A percentile compares a stretch with the other conserved stretches of the same genome.
phyloP scores from a whole-genome alignment of 2,797 vertebrate species.

The Pagetopsis macropterus region DNA sequence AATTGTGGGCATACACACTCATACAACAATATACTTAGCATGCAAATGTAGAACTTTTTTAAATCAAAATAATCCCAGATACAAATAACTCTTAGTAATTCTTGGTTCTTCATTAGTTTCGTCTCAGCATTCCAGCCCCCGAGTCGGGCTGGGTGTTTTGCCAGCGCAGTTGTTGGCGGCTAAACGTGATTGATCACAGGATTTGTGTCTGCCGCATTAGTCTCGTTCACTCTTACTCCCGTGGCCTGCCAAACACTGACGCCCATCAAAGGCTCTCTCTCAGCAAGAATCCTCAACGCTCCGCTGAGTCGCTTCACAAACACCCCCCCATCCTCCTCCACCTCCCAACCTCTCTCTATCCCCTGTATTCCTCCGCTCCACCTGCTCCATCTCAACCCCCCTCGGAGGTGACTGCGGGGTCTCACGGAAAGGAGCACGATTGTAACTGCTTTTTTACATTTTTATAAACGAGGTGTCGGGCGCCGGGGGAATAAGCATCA shows the following conservation, averaged over 20 bases:
- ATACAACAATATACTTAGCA: conserved; percentile 10
- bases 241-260: conserved; percentile 56
- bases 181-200: conserved; percentile 75
- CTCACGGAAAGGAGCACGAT: not conserved
- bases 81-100: too few relatives aligned
- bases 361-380: not conserved
- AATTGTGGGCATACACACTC: not conserved
- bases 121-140: conserved; percentile 56
- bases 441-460: conserved; percentile 23
- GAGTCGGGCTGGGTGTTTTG: conserved; percentile 50
- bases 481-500: conserved; percentile 30
- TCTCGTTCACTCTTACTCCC: conserved; percentile 50
- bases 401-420: conserved; percentile 17
- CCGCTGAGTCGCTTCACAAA: conserved; percentile 52
- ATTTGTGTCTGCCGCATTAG: conserved; percentile 65
- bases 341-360: conserved; percentile 12
- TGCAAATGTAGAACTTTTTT: conserved; percentile 13
- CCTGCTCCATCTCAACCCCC: not conserved
- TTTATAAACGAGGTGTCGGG: conserved; percentile 42
- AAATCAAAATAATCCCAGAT: conserved; percentile 16
- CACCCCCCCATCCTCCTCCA: conserved; percentile 1
- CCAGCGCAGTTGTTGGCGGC: conserved; percentile 52
- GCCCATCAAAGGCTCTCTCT: conserved; percentile 63
- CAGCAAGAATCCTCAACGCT: conserved; percentile 66
- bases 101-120: conserved; percentile 28